Evolutionary conservation across 1,140 invertebrate genomes (phyloP), one percentile per base, ranked within the genome.

Genomic region (Medauroidea extradentata): DNA sequence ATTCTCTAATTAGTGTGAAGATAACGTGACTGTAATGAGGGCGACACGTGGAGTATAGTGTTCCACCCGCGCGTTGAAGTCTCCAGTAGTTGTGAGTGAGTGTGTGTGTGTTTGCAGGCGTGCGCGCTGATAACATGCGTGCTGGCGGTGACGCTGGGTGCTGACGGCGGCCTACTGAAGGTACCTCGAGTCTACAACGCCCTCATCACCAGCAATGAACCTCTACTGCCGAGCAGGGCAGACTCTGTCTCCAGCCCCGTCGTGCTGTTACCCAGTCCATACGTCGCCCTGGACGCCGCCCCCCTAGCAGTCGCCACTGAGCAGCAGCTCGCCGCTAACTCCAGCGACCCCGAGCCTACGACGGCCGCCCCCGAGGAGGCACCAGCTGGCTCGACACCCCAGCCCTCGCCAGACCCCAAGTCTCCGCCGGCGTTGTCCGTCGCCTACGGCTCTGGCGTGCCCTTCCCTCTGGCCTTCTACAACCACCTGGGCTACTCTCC

Each of bases 81-180:
- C 29, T 11, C 29, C 29, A 4, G 5, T 4, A 11, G 29, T 34
- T 34, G 5, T 7, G 29, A 34, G 29, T 11, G 11, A 11, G 29
- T 7, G 29, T 34, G 29, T 11, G 29, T 34, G 29, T 38, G 18
- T 38, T 4, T 23, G 18, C 52, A 54, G 53, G 13, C 29, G 19
- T 46, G 25, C 25, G 41, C 16, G 11, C 24, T 56, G 34, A 7
- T 56, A 18, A 13, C 18, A 34, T 51, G 25, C 24, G 11, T 27
- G 34, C 67, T 65, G 39, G 67, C 69, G 38, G 64, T 50, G 39
- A 65, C 65, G 34, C 54, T 62, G 39, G 65, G 64, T 13, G 25
- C 19, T 8, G 16, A 23, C 9, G 23, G 19, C 13, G 44, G 55
- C 8, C 44, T 57, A 9, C 55, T 57, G 24, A 8, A 34, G 23